These are phyloP conservation scores for Clistopyga incitator DNA, from an alignment of 2,888 invertebrate species.

Conservation along the genomic window DNA sequence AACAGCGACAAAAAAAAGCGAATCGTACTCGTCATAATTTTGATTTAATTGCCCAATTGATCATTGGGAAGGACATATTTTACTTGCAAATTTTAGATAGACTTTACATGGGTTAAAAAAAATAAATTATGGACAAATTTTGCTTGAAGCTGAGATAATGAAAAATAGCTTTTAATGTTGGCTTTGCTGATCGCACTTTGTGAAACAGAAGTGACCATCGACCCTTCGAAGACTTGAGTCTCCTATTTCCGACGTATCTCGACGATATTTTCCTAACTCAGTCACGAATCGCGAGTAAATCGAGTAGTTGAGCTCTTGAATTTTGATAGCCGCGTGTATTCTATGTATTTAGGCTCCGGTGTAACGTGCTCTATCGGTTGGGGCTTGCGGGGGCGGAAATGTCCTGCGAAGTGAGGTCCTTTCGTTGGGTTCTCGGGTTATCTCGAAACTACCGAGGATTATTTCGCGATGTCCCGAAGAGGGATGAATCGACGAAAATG, in stretches of 20 bases:
- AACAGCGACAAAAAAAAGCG: neutral
- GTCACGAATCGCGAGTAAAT: slow-evolving; percentile 6
- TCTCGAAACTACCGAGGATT: neutral
- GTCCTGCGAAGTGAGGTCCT: slow-evolving; percentile 11
- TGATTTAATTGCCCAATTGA: too few species aligned
- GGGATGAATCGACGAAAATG: neutral
- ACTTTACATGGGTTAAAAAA: neutral
- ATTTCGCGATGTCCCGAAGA: neutral
- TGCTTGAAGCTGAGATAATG: too few species aligned
- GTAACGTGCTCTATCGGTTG: slow-evolving; percentile 19
- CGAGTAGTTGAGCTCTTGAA: neutral
- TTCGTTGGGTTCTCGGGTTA: neutral
- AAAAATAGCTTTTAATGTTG: neutral
- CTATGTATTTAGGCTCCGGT: slow-evolving; percentile 29
- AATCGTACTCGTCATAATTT: neutral
- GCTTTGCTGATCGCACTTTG: neutral
- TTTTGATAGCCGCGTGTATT: neutral
- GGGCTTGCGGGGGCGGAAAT: neutral
- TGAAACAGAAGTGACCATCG: neutral
- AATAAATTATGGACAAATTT: too few species aligned
- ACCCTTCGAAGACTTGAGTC: neutral
- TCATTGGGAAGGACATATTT: neutral
- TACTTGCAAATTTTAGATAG: neutral
- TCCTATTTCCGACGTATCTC: neutral
- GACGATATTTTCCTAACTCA: neutral